A percentile compares a stretch with the other conserved stretches of the same genome.
phyloP scores from a whole-genome alignment of 2,113 vertebrate species.

The Morphnarchus princeps region DNA sequence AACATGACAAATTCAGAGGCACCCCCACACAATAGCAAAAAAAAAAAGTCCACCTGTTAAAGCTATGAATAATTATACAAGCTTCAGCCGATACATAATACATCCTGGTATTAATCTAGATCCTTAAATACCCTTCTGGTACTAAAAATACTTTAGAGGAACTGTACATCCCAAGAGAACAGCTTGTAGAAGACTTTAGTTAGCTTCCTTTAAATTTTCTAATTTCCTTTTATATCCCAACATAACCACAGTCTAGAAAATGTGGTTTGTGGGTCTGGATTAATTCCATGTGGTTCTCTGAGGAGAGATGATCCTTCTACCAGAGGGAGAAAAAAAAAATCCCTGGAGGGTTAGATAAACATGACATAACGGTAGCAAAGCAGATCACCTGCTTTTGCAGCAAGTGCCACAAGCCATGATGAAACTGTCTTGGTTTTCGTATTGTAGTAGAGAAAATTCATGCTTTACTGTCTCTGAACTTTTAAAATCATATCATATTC shows the following conservation, averaged over 20 bases:
- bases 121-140: constrained; percentile 35
- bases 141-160: constrained; percentile 46
- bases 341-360: not conserved
- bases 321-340: not conserved
- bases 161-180: constrained; percentile 24
- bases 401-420: not conserved
- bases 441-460: not conserved
- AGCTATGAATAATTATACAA: constrained; percentile 36
- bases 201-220: constrained; percentile 14
- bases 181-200: not conserved
- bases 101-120: constrained; percentile 50
- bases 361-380: not conserved
- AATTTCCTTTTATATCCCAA: constrained; percentile 11
- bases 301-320: not conserved
- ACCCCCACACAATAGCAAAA: not conserved
- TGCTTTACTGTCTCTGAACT: not conserved
- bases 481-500: not conserved
- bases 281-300: not conserved
- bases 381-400: not conserved
- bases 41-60: not conserved
- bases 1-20: not conserved
- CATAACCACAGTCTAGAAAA: constrained; percentile 25
- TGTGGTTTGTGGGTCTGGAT: constrained; percentile 7
- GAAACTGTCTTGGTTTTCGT: not conserved
- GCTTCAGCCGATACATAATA: constrained; percentile 11